These are phyloP conservation scores for Coilia nasus DNA, from an alignment of 2,797 vertebrate genomes.

Conservation along the genomic window DNA sequence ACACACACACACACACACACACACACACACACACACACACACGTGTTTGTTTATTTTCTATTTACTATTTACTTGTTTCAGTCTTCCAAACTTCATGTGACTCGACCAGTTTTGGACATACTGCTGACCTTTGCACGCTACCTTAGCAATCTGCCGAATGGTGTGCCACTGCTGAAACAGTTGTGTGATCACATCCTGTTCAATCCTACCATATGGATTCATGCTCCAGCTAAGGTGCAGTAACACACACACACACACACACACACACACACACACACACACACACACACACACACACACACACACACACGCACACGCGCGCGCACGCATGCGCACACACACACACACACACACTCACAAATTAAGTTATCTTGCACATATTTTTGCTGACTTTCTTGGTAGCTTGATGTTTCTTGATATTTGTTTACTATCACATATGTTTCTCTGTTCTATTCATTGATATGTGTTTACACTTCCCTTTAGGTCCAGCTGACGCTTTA, in stretches of 20 bases:
- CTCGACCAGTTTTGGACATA: conserved; percentile 88
- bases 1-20: too few species aligned
- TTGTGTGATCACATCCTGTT: conserved; percentile 96
- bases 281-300: conserved; percentile 15
- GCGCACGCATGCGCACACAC: too few species aligned
- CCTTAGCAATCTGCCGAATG: conserved; percentile 92
- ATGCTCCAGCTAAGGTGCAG: conserved; percentile 91
- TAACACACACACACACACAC: neutral
- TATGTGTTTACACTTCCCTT: conserved; percentile 37
- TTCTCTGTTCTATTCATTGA: neutral
- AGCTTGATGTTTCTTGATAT: too few species aligned
- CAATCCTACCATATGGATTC: conserved; percentile 98
- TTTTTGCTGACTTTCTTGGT: neutral
- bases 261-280: conserved; percentile 4
- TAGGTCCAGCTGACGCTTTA: conserved; percentile 93
- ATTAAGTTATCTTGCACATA: neutral
- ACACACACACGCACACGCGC: neutral
- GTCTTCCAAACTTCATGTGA: conserved; percentile 96
- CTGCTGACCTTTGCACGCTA: conserved; percentile 94
- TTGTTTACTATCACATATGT: neutral
- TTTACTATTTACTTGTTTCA: conserved; percentile 62
- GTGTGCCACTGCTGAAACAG: conserved; percentile 93
- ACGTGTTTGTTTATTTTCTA: neutral
- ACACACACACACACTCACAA: neutral
- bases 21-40: too few species aligned